Conservation (phyloP, 2,113 vertebrate genomes). For the Murina feae region DNA sequence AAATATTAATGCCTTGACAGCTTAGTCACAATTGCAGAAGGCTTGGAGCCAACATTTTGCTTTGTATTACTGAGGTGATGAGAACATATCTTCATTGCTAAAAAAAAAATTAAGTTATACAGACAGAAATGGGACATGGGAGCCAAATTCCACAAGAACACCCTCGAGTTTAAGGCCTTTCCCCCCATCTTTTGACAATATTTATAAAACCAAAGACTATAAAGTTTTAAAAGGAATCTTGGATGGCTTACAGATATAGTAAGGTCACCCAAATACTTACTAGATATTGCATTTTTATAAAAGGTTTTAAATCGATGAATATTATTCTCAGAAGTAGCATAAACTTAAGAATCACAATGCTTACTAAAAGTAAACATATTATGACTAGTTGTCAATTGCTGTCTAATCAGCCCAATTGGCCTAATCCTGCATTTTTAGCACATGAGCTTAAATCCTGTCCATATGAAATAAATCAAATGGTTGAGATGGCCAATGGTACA, state of each 20-base stretch:
- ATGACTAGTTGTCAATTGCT: conserved; percentile 38
- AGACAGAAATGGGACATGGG: conserved; percentile 57
- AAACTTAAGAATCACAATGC: conserved; percentile 40
- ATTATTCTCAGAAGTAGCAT: conserved; percentile 55
- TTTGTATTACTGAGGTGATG: conserved; percentile 64
- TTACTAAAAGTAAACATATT: conserved; percentile 45
- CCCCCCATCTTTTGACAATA: conserved; percentile 69
- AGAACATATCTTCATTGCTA: conserved; percentile 69
- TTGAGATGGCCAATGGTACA: background rate
- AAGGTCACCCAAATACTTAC: conserved; percentile 77
- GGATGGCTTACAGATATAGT: conserved; percentile 76
- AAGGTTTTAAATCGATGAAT: conserved; percentile 74
- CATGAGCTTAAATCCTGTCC: background rate
- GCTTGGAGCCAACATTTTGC: conserved; percentile 37
- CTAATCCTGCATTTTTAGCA: conserved; percentile 39
- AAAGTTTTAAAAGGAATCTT: conserved; percentile 78
- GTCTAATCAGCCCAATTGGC: conserved; percentile 37
- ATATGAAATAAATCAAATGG: conserved; percentile 41
- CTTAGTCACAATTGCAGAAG: conserved; percentile 34
- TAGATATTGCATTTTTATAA: conserved; percentile 76
- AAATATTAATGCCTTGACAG: conserved; percentile 39
- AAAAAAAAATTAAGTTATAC: conserved; percentile 68
- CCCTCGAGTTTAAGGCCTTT: conserved; percentile 55
- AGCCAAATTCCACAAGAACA: conserved; percentile 76
- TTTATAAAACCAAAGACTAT: conserved; percentile 78